Conservation (phyloP, 1,140 invertebrate genomes). For the Drosophila varians region DNA sequence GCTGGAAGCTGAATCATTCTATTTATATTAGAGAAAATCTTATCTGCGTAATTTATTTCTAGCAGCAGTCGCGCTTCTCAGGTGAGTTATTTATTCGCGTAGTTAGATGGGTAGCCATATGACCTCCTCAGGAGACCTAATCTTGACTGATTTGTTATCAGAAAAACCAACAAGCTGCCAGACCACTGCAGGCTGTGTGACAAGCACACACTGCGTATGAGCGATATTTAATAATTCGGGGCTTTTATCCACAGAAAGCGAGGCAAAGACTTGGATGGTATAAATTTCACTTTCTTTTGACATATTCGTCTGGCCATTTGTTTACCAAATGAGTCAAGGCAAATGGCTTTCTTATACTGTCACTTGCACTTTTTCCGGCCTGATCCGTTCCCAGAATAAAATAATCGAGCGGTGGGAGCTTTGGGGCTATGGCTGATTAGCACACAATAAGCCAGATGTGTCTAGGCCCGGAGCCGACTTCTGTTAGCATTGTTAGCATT, state of each 20-base stretch:
- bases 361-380: conserved; percentile 60
- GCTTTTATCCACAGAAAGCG: neutral
- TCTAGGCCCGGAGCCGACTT: conserved; percentile 26
- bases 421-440: conserved; percentile 65
- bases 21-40: neutral
- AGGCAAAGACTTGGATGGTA: conserved; percentile 44
- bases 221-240: conserved; percentile 16
- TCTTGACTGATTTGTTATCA: conserved; percentile 22
- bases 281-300: conserved; percentile 72
- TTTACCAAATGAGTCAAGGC: conserved; percentile 54
- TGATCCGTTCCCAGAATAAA: conserved; percentile 19
- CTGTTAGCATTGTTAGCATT: conserved; percentile 59
- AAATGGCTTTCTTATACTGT: conserved; percentile 6
- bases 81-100: conserved; percentile 16
- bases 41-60: neutral
- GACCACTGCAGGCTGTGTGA: conserved; percentile 7
- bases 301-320: conserved; percentile 31
- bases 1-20: neutral
- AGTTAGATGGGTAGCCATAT: conserved; percentile 38
- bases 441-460: conserved; percentile 67
- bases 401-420: conserved; percentile 52
- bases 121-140: conserved; percentile 29
- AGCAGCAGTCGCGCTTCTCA: conserved; percentile 10
- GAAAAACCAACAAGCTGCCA: conserved; percentile 23
- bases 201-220: conserved; percentile 47